Evolutionary conservation across 2,113 vertebrate genomes (phyloP).

Genomic region (Recurvirostra avosetta): DNA sequence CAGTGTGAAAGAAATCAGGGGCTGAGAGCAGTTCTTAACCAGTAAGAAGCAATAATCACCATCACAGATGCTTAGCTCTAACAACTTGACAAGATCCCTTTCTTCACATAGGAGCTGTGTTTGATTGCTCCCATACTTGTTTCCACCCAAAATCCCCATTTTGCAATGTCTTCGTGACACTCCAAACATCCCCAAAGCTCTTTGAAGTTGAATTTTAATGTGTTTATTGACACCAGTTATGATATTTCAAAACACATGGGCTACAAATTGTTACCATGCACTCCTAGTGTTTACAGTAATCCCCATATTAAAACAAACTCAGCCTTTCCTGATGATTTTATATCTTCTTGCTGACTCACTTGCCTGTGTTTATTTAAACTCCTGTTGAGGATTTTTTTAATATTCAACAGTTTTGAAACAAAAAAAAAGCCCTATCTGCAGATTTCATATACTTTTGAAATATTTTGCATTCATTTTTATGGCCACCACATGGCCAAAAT

Average conservation of each 20-base stretch:
- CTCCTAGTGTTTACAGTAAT: constrained; percentile 61
- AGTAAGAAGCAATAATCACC: constrained; percentile 15
- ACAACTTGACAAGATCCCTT: constrained; percentile 32
- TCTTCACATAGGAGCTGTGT: neutral
- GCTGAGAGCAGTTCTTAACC: neutral
- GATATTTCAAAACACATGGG: constrained; percentile 65
- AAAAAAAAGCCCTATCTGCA: neutral
- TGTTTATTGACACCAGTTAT: constrained; percentile 75
- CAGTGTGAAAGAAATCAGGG: neutral
- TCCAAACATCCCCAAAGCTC: constrained; percentile 67
- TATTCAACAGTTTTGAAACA: neutral
- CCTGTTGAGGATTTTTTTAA: neutral
- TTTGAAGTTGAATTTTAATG: constrained; percentile 73
- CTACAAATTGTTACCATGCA: constrained; percentile 75
- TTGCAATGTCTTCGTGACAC: neutral
- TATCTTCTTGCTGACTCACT: constrained; percentile 46
- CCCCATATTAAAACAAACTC: constrained; percentile 67
- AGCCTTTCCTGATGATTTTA: constrained; percentile 62
- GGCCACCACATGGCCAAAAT: neutral
- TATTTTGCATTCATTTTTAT: neutral
- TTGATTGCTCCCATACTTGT: constrained; percentile 35
- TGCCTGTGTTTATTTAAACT: constrained; percentile 53
- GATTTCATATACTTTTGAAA: neutral
- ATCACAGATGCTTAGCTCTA: constrained; percentile 42
- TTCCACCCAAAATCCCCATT: neutral